Conservation (phyloP, 2,888 invertebrate genomes). For the Cremastobaeus sp. region DNA sequence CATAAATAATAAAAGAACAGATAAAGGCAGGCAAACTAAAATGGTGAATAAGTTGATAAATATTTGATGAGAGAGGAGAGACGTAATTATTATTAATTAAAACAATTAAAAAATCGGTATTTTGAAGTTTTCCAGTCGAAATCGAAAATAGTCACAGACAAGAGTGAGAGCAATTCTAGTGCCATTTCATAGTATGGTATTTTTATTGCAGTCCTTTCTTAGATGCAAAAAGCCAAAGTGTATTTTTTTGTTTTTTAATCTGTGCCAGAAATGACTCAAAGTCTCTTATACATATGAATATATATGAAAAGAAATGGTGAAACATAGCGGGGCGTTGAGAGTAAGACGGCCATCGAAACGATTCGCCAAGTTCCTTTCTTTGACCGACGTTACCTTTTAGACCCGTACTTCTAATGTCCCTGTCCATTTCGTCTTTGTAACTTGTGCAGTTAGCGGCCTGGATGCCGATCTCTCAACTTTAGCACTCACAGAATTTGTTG, state of each 20-base stretch:
- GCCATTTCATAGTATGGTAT: slow-evolving; percentile 81
- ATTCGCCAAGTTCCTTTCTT: slow-evolving; percentile 46
- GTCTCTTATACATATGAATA: slow-evolving; percentile 77
- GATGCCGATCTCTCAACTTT: slow-evolving; percentile 9
- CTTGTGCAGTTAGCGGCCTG: slow-evolving; percentile 4
- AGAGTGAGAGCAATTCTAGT: slow-evolving; percentile 80
- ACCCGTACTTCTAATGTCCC: slow-evolving; percentile 15
- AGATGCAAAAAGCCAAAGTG: slow-evolving; percentile 80
- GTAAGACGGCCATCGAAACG: slow-evolving; percentile 65
- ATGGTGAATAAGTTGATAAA: slow-evolving; percentile 63
- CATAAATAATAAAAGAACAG: slow-evolving; percentile 19
- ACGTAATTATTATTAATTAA: slow-evolving; percentile 50
- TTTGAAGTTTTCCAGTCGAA: slow-evolving; percentile 72
- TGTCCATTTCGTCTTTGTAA: slow-evolving; percentile 21
- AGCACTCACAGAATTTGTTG: too few species aligned
- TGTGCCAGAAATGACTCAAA: slow-evolving; percentile 78
- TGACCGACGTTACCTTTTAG: slow-evolving; percentile 38
- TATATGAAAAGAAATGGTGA: slow-evolving; percentile 62
- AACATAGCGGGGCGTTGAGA: slow-evolving; percentile 73
- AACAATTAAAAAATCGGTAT: slow-evolving; percentile 65
- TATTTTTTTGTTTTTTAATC: slow-evolving; percentile 77
- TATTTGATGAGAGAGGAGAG: slow-evolving; percentile 66
- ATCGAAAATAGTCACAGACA: slow-evolving; percentile 73
- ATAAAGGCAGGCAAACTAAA: slow-evolving; percentile 57
- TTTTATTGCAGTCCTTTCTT: slow-evolving; percentile 77